Percentiles rank a stretch among this genome's conserved stretches.
Conservation (phyloP, 2,113 vertebrate species). For the Silurus asotus region DNA sequence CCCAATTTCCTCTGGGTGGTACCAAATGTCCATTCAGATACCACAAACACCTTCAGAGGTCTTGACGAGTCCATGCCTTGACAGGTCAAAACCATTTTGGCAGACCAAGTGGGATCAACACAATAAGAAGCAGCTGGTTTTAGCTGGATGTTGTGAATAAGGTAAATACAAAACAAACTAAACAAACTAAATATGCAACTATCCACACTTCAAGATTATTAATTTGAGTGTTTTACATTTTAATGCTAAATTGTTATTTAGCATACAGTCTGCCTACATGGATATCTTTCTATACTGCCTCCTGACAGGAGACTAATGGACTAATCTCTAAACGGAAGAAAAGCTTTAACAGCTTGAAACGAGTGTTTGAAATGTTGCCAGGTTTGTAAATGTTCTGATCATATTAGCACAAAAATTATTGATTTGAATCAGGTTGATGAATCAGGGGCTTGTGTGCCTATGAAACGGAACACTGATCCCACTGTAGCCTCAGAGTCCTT, state of each 20-base stretch:
- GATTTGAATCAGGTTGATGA: conserved; percentile 9
- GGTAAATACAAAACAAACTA: neutral
- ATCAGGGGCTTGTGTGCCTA: neutral
- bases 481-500: neutral
- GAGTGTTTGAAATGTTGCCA: neutral
- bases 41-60: too few relatives aligned
- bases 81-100: too few relatives aligned
- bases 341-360: neutral
- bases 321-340: neutral
- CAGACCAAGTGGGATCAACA: too few relatives aligned
- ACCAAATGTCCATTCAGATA: too few relatives aligned
- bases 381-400: neutral
- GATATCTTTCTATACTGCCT: neutral
- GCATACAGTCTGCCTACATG: neutral
- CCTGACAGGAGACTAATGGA: neutral
- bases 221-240: neutral
- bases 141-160: too few relatives aligned
- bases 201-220: neutral
- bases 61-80: too few relatives aligned
- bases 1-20: too few relatives aligned
- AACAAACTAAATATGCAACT: neutral
- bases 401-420: neutral
- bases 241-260: neutral
- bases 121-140: too few relatives aligned
- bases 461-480: neutral